A percentile compares a stretch with the other conserved stretches of the same genome.
phyloP scores from a whole-genome alignment of 2,797 vertebrate species.

The Amblyopsis hoosieri region DNA sequence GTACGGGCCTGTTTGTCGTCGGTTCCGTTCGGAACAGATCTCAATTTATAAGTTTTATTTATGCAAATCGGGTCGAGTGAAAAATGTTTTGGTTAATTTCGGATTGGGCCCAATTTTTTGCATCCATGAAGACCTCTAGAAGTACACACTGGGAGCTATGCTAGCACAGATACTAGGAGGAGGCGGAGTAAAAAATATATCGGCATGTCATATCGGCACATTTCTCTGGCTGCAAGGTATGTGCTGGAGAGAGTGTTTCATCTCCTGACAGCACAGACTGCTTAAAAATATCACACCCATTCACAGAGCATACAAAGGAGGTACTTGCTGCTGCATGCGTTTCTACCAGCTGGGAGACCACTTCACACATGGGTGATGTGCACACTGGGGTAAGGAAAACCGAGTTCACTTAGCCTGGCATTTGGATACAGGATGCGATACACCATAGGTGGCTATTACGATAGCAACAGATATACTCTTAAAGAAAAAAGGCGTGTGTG shows the following conservation, averaged over 20 bases:
- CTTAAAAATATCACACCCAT: slow-evolving; percentile 24
- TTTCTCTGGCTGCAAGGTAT: slow-evolving; percentile 54
- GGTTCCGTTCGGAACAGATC: no score
- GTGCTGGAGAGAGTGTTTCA: slow-evolving; percentile 41
- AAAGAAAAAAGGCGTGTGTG: slow-evolving; percentile 7
- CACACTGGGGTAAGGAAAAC: not conserved
- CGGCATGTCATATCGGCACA: slow-evolving; percentile 49
- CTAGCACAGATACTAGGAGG: no score
- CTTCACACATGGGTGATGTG: not conserved
- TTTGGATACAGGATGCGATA: slow-evolving; percentile 2
- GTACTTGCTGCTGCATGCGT: not conserved
- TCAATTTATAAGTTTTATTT: no score
- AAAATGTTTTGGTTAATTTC: no score
- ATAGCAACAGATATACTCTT: not conserved
- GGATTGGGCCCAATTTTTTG: no score
- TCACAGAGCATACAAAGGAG: slow-evolving; percentile 26
- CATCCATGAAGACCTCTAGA: no score
- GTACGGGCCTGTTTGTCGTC: no score
- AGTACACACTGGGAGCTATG: no score
- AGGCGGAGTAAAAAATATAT: not conserved
- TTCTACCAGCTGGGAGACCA: slow-evolving; percentile 6
- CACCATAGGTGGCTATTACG: slow-evolving; percentile 9
- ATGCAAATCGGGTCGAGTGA: no score
- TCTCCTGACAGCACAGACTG: slow-evolving; percentile 17
- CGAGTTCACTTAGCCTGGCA: not conserved